Evolutionary conservation across 1,140 invertebrate species (phyloP).

Genomic region (Spodoptera litura): DNA sequence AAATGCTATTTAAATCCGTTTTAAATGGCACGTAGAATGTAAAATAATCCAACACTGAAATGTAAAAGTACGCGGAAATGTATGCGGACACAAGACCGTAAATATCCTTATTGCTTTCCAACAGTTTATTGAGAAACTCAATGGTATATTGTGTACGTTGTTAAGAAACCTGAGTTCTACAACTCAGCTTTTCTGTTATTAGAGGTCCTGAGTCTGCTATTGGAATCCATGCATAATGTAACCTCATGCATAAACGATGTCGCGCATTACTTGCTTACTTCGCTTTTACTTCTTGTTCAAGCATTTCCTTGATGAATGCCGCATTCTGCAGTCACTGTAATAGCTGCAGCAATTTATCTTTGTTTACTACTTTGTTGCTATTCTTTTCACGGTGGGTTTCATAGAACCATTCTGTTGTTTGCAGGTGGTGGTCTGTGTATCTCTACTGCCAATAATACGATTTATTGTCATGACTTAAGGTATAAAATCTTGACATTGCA

Average conservation of each 20-base stretch:
- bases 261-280: conserved; percentile 66
- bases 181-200: conserved; percentile 63
- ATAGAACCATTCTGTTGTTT: background rate
- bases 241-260: conserved; percentile 75
- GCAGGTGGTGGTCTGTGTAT: no score
- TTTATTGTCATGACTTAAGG: background rate
- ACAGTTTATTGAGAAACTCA: conserved; percentile 38
- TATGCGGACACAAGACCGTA: conserved; percentile 36
- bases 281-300: conserved; percentile 65
- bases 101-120: conserved; percentile 36
- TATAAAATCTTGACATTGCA: conserved; percentile 1
- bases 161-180: conserved; percentile 52
- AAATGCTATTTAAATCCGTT: background rate
- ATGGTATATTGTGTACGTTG: conserved; percentile 49
- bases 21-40: conserved; percentile 2
- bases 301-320: conserved; percentile 57
- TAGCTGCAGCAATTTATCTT: conserved; percentile 18
- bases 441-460: no score
- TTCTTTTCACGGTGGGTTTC: conserved; percentile 25
- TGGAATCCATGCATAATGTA: conserved; percentile 79
- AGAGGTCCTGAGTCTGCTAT: conserved; percentile 59
- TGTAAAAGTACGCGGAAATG: conserved; percentile 30
- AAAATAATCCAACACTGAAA: conserved; percentile 10
- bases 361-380: conserved; percentile 26
- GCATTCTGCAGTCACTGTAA: conserved; percentile 46